Percentiles rank a stretch among this genome's conserved stretches.
Evolutionary conservation across 37 sponge, comb jelly and placozoan genomes (phyloP).

Genomic region (Aphrocallistes beatrix): DNA sequence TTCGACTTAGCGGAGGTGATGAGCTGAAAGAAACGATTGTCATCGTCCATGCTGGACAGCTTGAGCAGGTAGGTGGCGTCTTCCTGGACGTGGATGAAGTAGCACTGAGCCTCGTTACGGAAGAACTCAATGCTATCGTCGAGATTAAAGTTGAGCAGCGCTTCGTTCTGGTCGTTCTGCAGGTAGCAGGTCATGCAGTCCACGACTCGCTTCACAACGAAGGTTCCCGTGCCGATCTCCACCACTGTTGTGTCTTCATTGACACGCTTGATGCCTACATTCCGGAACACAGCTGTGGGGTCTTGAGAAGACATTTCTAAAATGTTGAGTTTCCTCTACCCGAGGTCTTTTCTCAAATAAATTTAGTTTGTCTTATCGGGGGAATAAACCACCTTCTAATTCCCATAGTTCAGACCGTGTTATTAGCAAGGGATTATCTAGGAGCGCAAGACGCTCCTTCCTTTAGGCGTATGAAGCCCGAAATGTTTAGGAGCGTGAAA

Average conservation of each 20-base stretch:
- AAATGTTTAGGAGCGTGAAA: no score
- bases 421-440: no score
- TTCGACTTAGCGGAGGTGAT: neutral
- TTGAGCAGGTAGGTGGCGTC: neutral
- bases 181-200: conserved; percentile 3
- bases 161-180: conserved; percentile 15
- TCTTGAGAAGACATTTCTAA: conserved; percentile 4
- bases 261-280: neutral
- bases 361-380: no score
- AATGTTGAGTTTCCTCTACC: no score
- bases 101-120: conserved; percentile 8
- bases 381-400: no score
- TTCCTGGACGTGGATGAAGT: conserved; percentile 12
- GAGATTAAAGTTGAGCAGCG: neutral
- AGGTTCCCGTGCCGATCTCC: neutral
- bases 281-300: neutral
- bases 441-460: no score
- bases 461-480: no score
- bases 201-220: conserved; percentile 7
- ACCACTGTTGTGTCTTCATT: neutral
- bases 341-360: no score
- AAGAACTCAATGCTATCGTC: conserved; percentile 13
- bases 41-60: neutral
- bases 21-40: neutral
- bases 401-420: no score